Evolutionary conservation across 2,797 vertebrate species (phyloP).

Genomic region (Notolepis coatsorum): DNA sequence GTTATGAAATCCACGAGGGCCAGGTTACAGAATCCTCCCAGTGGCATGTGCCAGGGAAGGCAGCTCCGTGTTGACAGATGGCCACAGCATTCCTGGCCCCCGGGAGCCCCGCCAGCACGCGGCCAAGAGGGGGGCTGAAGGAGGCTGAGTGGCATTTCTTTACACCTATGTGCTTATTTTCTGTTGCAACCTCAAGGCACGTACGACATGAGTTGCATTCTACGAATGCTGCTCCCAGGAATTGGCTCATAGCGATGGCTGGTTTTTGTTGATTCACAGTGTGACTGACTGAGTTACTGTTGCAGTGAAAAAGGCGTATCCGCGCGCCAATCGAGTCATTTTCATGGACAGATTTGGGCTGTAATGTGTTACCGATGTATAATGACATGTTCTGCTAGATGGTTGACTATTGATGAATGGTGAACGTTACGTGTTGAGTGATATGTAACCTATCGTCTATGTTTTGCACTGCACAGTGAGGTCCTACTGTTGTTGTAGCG

Average conservation of each 20-base stretch:
- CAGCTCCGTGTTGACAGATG: conserved; percentile 81
- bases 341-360: too few relatives aligned
- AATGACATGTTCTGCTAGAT: too few relatives aligned
- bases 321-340: neutral
- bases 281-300: conserved; percentile 51
- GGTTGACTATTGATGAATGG: too few relatives aligned
- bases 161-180: conserved; percentile 85
- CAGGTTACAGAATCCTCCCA: conserved; percentile 82
- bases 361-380: too few relatives aligned
- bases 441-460: too few relatives aligned
- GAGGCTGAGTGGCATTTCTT: conserved; percentile 81
- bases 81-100: conserved; percentile 82
- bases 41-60: conserved; percentile 78
- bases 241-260: conserved; percentile 52
- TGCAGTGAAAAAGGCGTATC: neutral
- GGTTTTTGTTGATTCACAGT: conserved; percentile 42
- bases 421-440: too few relatives aligned
- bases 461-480: neutral
- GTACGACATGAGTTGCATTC: conserved; percentile 77
- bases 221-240: conserved; percentile 70
- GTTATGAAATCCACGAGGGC: conserved; percentile 76
- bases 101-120: conserved; percentile 63
- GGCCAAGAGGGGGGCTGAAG: conserved; percentile 69
- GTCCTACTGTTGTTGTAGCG: too few relatives aligned
- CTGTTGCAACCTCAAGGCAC: conserved; percentile 80